Percentiles rank a stretch among this genome's conserved stretches.
Conservation (phyloP, 2,888 invertebrate species). For the Trissoscelio sp. region DNA sequence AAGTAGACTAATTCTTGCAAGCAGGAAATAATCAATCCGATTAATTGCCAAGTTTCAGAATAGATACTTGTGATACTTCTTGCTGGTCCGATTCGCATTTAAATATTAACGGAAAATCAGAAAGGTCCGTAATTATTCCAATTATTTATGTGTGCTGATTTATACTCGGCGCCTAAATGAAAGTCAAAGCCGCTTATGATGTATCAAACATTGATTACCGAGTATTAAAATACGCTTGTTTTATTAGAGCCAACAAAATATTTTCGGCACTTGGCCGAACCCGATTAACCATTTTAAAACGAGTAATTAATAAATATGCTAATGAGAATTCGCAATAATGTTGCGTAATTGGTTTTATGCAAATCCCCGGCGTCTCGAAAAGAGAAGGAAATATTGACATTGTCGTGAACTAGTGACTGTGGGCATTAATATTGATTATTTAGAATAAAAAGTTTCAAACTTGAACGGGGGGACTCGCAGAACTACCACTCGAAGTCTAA, state of each 20-base stretch:
- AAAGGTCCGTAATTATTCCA: too few species aligned
- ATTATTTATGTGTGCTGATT: too few species aligned
- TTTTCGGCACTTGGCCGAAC: background rate
- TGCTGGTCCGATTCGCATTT: background rate
- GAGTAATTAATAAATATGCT: slow-evolving; percentile 24
- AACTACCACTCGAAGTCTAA: background rate
- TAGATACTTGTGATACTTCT: slow-evolving; percentile 14
- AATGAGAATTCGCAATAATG: slow-evolving; percentile 29
- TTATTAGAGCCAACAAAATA: background rate
- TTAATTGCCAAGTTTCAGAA: slow-evolving; percentile 16
- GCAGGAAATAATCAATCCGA: slow-evolving; percentile 28
- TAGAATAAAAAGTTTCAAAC: slow-evolving; percentile 19
- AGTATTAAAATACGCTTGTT: background rate
- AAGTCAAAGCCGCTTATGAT: too few species aligned
- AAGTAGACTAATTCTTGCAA: slow-evolving; percentile 14
- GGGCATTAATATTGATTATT: slow-evolving; percentile 38
- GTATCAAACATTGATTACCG: too few species aligned
- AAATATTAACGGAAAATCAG: slow-evolving; percentile 8
- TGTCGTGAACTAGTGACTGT: slow-evolving; percentile 1
- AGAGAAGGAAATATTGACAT: slow-evolving; percentile 22
- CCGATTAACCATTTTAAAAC: background rate
- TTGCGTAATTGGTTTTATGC: slow-evolving; percentile 45
- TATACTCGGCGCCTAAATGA: too few species aligned
- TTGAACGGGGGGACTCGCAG: background rate
- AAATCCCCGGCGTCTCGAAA: background rate